Evolutionary conservation across 2,888 invertebrate genomes (phyloP).

Genomic region (Clitarchus hookeri): DNA sequence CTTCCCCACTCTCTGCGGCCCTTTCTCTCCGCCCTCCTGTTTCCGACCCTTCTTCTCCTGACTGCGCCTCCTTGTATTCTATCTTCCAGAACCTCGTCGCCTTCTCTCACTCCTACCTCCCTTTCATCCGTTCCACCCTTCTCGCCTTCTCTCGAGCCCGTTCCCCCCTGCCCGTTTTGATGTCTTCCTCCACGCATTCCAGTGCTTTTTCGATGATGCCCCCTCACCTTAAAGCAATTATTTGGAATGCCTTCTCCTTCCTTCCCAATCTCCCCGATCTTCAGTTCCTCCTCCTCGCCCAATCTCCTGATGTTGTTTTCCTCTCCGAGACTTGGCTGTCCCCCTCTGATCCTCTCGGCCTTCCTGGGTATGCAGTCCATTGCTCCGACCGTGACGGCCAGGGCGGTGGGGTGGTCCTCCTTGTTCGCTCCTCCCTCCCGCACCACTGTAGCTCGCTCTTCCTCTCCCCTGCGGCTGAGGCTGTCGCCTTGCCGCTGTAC

Average conservation of each 20-base stretch:
- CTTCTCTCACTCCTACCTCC: slow-evolving; percentile 15
- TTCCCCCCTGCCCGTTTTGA: neutral
- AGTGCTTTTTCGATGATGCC: neutral
- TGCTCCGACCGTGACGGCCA: neutral
- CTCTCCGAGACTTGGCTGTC: neutral
- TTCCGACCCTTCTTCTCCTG: slow-evolving; percentile 23
- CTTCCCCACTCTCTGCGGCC: slow-evolving; percentile 11
- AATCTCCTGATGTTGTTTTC: neutral
- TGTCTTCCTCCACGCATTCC: neutral
- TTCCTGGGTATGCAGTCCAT: neutral
- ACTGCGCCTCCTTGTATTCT: no score
- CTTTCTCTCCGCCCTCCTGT: slow-evolving; percentile 17
- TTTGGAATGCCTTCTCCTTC: neutral
- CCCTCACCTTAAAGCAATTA: neutral
- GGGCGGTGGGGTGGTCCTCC: neutral
- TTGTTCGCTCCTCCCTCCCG: neutral
- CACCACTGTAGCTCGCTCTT: neutral
- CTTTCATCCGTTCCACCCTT: slow-evolving; percentile 17
- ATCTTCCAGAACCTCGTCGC: neutral
- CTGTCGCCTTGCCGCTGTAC: neutral
- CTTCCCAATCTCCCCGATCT: neutral
- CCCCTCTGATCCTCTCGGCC: neutral
- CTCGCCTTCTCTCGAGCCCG: neutral
- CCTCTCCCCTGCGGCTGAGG: neutral
- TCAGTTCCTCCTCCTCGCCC: neutral